A percentile compares a stretch with the other conserved stretches of the same genome.
phyloP scores from a whole-genome alignment of 2,888 invertebrate genomes.

The Omphaloscelis lunosa region DNA sequence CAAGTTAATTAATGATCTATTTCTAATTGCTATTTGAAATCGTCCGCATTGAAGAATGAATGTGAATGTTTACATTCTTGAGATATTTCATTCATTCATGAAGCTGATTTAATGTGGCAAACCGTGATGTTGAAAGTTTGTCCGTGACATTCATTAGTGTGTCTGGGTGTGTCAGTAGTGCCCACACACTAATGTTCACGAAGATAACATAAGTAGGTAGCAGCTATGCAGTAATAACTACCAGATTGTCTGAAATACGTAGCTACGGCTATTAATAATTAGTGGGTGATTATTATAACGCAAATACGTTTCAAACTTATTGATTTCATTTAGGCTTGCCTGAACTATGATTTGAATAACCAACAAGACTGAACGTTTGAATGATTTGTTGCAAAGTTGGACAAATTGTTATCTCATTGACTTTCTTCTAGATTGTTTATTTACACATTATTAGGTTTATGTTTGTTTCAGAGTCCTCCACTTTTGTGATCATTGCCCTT shows the following conservation, averaged over 20 bases:
- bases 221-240: background rate
- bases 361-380: background rate
- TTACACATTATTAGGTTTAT: background rate
- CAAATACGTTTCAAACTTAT: background rate
- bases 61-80: slow-evolving; percentile 24
- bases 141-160: slow-evolving; percentile 11
- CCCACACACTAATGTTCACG: background rate
- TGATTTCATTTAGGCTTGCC: background rate
- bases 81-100: slow-evolving; percentile 29
- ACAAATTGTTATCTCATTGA: background rate
- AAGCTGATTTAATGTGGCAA: slow-evolving; percentile 6
- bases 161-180: background rate
- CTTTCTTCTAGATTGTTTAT: background rate
- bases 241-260: no score
- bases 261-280: background rate
- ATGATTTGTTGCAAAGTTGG: background rate
- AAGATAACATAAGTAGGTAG: background rate
- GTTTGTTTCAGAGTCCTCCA: background rate
- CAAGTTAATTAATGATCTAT: background rate
- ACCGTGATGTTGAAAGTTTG: background rate
- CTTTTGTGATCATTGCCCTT: no score
- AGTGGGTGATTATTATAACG: background rate
- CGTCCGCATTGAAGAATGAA: background rate
- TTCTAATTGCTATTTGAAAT: background rate
- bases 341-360: background rate